Percentiles rank a stretch among this genome's conserved stretches.
Conservation (phyloP, 2,888 invertebrate genomes). For the Caenorhabditis uteleia region DNA sequence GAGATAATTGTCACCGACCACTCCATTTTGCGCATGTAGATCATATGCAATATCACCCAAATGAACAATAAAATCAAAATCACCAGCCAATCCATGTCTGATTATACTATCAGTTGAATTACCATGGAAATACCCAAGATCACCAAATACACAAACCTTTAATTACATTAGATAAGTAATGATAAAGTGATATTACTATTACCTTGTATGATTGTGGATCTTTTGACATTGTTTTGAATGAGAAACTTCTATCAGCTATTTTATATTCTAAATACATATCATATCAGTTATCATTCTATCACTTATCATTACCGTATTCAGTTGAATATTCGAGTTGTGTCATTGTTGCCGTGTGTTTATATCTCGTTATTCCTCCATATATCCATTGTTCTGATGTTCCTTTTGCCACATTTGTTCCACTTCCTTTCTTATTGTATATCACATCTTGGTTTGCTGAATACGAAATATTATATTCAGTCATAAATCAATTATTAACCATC, state of each 20-base stretch:
- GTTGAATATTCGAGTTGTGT: constrained; percentile 44
- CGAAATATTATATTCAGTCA: not conserved
- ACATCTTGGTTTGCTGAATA: constrained; percentile 32
- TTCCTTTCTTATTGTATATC: constrained; percentile 8
- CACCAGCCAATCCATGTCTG: constrained; percentile 35
- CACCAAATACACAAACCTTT: constrained; percentile 86
- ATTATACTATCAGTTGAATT: constrained; percentile 71
- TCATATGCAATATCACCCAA: constrained; percentile 89
- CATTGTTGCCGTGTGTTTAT: constrained; percentile 81
- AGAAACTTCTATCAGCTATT: constrained; percentile 78
- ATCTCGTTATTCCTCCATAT: constrained; percentile 69
- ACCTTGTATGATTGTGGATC: constrained; percentile 41
- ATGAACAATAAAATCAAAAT: constrained; percentile 70
- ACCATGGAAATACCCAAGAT: constrained; percentile 91
- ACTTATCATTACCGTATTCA: constrained; percentile 59
- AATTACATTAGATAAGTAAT: too few species aligned
- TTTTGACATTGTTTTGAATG: constrained; percentile 76
- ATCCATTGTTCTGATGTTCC: constrained; percentile 33
- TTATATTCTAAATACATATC: constrained; percentile 60
- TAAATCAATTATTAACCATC: constrained; percentile 2
- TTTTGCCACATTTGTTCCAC: constrained; percentile 3
- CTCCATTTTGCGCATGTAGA: constrained; percentile 81
- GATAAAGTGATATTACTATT: constrained; percentile 72
- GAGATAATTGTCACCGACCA: constrained; percentile 91
- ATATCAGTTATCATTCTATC: too few species aligned